phyloP scores from a whole-genome alignment of 2,888 invertebrate genomes.

The Phymatocera aterrima region DNA sequence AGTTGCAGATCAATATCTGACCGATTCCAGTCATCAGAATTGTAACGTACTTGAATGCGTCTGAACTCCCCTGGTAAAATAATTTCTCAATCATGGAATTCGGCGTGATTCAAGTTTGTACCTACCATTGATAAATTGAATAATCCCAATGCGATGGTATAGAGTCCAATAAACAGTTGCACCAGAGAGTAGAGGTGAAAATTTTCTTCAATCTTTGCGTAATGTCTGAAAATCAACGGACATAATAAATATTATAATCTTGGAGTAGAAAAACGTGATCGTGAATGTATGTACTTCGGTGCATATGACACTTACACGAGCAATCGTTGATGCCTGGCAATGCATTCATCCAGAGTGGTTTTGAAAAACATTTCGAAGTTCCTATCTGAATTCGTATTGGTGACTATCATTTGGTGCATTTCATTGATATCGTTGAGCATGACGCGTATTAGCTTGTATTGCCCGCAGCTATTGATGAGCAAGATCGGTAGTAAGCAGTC shows the following conservation, averaged over 20 bases:
- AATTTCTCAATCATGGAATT: neutral
- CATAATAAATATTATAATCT: neutral
- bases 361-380: slow-evolving; percentile 23
- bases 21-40: slow-evolving; percentile 14
- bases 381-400: neutral
- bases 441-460: slow-evolving; percentile 14
- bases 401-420: neutral
- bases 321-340: slow-evolving; percentile 27
- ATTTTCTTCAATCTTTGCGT: slow-evolving; percentile 9
- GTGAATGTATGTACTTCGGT: neutral
- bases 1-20: slow-evolving; percentile 29
- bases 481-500: slow-evolving; percentile 17
- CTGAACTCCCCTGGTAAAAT: neutral
- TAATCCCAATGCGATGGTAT: slow-evolving; percentile 27
- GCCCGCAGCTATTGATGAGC: slow-evolving; percentile 20
- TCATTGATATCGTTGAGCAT: slow-evolving; percentile 9
- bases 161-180: slow-evolving; percentile 8
- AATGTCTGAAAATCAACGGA: neutral
- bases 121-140: slow-evolving; percentile 26
- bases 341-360: slow-evolving; percentile 1
- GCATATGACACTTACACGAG: slow-evolving; percentile 7
- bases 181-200: slow-evolving; percentile 26
- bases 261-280: neutral
- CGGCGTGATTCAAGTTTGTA: neutral
- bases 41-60: neutral